Base-by-base conservation (phyloP, 2,888 invertebrate genomes). In the Gnatocerus cornutus region DNA sequence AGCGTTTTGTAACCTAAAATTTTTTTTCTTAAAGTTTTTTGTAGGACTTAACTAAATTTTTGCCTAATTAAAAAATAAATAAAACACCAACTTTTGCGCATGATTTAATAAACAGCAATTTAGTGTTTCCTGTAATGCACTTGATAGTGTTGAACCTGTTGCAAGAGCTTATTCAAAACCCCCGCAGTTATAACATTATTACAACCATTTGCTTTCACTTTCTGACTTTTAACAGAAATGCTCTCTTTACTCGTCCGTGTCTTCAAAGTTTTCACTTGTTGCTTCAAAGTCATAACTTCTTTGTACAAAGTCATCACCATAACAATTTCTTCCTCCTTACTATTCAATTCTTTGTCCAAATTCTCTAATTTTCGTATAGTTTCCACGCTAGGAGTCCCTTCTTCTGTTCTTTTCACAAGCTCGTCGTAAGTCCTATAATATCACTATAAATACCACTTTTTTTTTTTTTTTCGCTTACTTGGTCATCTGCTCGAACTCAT, bases 221-320 rank as follows among this genome's bases (percentile, higher is more conserved):
- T 33, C 12, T 52, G 56, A n/a, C 9, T 55, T 59, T 43, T 58
- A 7, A 56, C 39, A 14, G 48, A 59, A 55, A 62, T 8, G 10
- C 45, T 41, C 37, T 56, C 58, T 33, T 63, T 68, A 43, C 63
- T 62, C 21, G 67, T 50, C 4, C 58, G 48, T 29, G 43, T 50
- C 69, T 81, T 82, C 59, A 84, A 72, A 9, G 71, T 71, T 73
- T 79, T 83, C 5, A 85, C 81, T 75, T 85, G 85, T 50, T 84
- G 80, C 71, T 85, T 85, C 48, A 84, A 72, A 3, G 83, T 83
- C 46, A 84, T 46, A n/a, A 86, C 84, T 73, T 85, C 85, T 43
- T 83, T 84, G 68, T 84, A 85, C 13, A 85, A 73, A 0, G 80
- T 73, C 83, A 85, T 84, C 13, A 85, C 85, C 82, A 84, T 84